Base-by-base conservation (phyloP, 92 coral and sea anemone genomes). In the Porites cylindrica region DNA sequence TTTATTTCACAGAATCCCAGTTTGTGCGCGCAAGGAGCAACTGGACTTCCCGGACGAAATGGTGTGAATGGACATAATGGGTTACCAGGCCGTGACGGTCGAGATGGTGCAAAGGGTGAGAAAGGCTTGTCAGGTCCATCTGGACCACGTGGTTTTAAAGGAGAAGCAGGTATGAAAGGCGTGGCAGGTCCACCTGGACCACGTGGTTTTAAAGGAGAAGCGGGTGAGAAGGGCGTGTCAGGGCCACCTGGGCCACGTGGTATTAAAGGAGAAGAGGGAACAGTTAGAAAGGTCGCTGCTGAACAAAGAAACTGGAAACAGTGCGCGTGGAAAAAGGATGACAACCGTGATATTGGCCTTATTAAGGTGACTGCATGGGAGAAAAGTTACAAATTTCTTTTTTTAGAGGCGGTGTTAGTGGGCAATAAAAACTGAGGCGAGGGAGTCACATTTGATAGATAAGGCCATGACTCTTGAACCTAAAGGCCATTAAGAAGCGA, bases 1-100 rank as follows among this genome's bases (percentile, higher is more conserved):
- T 6, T 13, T 12, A 14, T 70, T 1, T 2, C 56, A 70, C 53
- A 70, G 75, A 38, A 17, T 5, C 12, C 32, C 16, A 73, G 20
- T 32, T 50, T n/a, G 53, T 86, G 90, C 58, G 81, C 54, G 21
- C 91, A 69, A 73, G 91, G 87, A 56, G 66, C 91, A 6, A 76
- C 87, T 0, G 91, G 91, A 0, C 77, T 69, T 64, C 86, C 91
- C 17, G 90, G 90, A 1, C 50, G 56, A 11, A 72, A 75, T 16
- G 91, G 91, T 12, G 61, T 66, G 6, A 86, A 86, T 51, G 91
- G 91, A 24, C 54, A 76, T 72, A 82, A 82, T 51, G 91, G 87
- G n/a, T 1, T 66, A 60, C 87, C 91, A 73, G 91, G 91, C 8
- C 87, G 82, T 24, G 80, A 86, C 80, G 91, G 91, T 10, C 87